Evolutionary conservation across 1,140 invertebrate species (phyloP), one percentile per base, ranked within the genome.

Genomic region (Habropoda laboriosa): DNA sequence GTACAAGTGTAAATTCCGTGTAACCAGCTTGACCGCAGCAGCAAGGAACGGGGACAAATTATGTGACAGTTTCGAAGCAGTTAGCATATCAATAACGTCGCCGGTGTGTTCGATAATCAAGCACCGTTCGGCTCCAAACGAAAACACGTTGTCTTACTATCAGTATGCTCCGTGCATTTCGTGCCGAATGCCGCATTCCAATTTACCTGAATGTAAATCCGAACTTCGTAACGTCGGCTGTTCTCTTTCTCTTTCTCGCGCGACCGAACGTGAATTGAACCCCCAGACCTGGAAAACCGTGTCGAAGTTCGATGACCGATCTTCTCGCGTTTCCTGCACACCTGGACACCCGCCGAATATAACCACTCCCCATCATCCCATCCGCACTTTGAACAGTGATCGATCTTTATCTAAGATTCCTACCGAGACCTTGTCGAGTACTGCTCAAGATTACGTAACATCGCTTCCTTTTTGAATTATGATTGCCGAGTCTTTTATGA

Each of bases 161-260:
- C 63, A 38, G 63, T 40, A 68, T 45, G 73, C 49, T 24, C 18
- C 16, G 47, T 45, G 27, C 63, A 57, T 67, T 40, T 40, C 51
- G 2, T 38, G 38, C 21, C n/a, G 51, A 67, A 76, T 76, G 8
- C 63, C 63, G 63, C 63, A 76, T 40, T 68, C 63, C 63, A 68
- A 57, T 76, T 68, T 76, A 53, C 63, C n/a, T 45, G 73, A 76
- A 57, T 76, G 73, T 68, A 76, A 76, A 76, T 76, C 30, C 73
- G 16, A 76, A 68, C 38, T 76, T 68, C 16, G 63, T n/a, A 42
- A 27, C 72, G 61, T n/a, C 38, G 24, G 8, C 73, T 45, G 73
- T 38, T 57, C 38, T 45, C n/a, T n/a, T n/a, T n/a, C n/a, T n/a
- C n/a, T n/a, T n/a, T n/a, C n/a, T n/a, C n/a, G n/a, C 49, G n/a